Evolutionary conservation across 2,113 vertebrate genomes (phyloP).

Genomic region (Elephantulus edwardii): DNA sequence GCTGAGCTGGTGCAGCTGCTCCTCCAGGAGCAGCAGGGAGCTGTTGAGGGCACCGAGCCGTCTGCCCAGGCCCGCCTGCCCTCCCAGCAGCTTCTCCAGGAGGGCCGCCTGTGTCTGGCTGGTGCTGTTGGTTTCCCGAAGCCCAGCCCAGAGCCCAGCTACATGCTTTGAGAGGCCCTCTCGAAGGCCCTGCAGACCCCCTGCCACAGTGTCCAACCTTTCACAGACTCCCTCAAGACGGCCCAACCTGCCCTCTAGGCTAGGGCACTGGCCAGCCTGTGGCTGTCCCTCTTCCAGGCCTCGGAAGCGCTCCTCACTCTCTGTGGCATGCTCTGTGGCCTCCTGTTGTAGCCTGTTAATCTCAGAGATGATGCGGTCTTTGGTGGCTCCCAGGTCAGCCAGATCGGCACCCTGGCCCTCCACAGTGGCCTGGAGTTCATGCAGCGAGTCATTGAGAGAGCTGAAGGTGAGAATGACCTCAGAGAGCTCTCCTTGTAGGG

Average conservation of each 20-base stretch:
- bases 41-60: conserved; percentile 86
- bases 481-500: conserved; percentile 88
- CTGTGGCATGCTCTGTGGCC: conserved; percentile 81
- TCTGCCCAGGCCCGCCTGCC: conserved; percentile 85
- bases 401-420: conserved; percentile 86
- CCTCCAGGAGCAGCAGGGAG: conserved; percentile 85
- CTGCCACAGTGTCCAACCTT: conserved; percentile 86
- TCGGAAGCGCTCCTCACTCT: conserved; percentile 85
- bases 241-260: conserved; percentile 86
- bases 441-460: conserved; percentile 89
- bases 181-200: conserved; percentile 87
- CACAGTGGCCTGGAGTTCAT: conserved; percentile 86
- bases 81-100: conserved; percentile 86
- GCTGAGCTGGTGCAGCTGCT: conserved; percentile 84
- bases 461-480: conserved; percentile 86
- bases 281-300: conserved; percentile 85
- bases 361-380: conserved; percentile 87
- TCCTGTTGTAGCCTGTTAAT: conserved; percentile 88
- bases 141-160: conserved; percentile 89
- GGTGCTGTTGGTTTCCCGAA: conserved; percentile 89
- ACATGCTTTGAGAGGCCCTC: conserved; percentile 90
- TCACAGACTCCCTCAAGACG: conserved; percentile 91
- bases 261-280: conserved; percentile 78
- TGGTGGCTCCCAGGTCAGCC: conserved; percentile 83
- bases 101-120: conserved; percentile 82